Base-by-base conservation (phyloP, 2,888 invertebrate species). In the Xanthia icteritia region DNA sequence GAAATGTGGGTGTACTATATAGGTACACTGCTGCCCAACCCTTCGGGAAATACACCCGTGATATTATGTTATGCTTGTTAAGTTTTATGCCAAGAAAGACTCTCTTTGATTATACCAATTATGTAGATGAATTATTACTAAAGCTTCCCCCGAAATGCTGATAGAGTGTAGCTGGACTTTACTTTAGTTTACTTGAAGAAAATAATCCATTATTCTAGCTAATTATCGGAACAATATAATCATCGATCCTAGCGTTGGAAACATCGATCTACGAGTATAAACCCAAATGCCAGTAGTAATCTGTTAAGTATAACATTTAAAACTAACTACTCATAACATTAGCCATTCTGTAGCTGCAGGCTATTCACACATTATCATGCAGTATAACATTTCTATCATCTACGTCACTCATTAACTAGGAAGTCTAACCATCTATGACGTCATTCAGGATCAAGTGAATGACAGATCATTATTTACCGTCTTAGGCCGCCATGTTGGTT, bases 391-490 rank as follows among this genome's bases (percentile, higher is more conserved):
- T 61, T 82, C 48, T 42, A 75, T 63, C 5, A 45, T 66, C n/a
- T 13, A 64, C n/a, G 58, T 42, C 36, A 65, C 42, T 68, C 15
- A 56, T 39, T 60, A 31, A 23, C 66, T 65, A 82, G 84, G 86
- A 86, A 86, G 79, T 82, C 51, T n/a, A 67, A n/a, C 23, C 13
- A 60, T n/a, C 9, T 20, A 67, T 77, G 71, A 31, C 72, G 82
- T 82, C 84, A 84, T 69, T 31, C 27, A 73, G 76, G 69, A 82
- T 75, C n/a, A 63, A 56, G 67, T 48, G 54, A 71, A 76, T 77
- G 71, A 84, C 23, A 73, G 67, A 51, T 76, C 73, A 86, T 86
- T 79, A 86, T 84, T 86, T 73, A 84, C 67, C 67, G 76, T 42
- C 86, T 15, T 77, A 79, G 60, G 63, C 66, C 56, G 66, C 69